Conservation (phyloP, 1,140 invertebrate species). For the Protaetia brevitarsis region DNA sequence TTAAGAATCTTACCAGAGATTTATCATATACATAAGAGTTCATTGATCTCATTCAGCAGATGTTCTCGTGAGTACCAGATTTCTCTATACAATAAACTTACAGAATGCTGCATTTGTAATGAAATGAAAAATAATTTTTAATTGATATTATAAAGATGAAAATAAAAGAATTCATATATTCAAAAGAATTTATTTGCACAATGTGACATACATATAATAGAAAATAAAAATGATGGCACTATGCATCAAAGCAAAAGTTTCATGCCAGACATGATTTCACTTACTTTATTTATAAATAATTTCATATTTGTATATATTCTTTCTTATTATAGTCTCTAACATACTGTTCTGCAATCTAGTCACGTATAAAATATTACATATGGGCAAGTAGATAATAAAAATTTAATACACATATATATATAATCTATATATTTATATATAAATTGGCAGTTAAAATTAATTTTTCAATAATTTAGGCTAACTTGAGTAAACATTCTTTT, state of each 20-base stretch:
- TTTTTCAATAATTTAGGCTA: slow-evolving; percentile 23
- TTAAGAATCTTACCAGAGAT: no score
- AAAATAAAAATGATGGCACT: slow-evolving; percentile 38
- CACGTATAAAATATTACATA: slow-evolving; percentile 24
- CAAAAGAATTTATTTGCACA: slow-evolving; percentile 25
- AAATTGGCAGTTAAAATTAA: slow-evolving; percentile 21
- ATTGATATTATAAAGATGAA: neutral
- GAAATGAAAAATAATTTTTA: neutral
- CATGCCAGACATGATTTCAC: slow-evolving; percentile 26
- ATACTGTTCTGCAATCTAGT: slow-evolving; percentile 17
- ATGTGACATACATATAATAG: slow-evolving; percentile 28
- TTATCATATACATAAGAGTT: no score
- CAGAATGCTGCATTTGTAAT: no score
- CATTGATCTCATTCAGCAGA: no score
- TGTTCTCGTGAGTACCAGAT: no score
- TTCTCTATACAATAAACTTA: no score
- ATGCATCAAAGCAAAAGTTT: slow-evolving; percentile 38
- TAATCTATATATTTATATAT: slow-evolving; percentile 20
- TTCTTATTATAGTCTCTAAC: neutral
- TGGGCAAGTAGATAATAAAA: slow-evolving; percentile 24
- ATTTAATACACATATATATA: slow-evolving; percentile 20
- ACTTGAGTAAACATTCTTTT: slow-evolving; percentile 20
- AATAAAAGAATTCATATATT: neutral
- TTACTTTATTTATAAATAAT: slow-evolving; percentile 28
- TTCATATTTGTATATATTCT: slow-evolving; percentile 19